Evolutionary conservation across 92 coral and sea anemone species (phyloP).

Genomic region (Palythoa heliodiscus): DNA sequence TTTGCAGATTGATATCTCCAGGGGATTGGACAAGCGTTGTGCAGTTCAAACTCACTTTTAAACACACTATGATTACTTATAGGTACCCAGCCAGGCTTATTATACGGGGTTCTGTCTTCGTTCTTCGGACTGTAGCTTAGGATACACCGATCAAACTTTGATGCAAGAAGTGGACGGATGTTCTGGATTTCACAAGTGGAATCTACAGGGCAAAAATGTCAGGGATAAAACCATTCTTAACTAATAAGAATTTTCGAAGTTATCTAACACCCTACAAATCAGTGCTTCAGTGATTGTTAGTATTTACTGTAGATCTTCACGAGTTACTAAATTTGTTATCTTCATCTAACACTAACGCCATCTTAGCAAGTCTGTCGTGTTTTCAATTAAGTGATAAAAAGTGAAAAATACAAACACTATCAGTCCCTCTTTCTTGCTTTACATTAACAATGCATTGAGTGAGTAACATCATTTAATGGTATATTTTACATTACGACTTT

Average conservation of each 20-base stretch:
- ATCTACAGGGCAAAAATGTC: constrained; percentile 36
- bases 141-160: constrained; percentile 68
- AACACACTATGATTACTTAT: constrained; percentile 60
- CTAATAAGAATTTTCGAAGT: background rate
- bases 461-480: too few species aligned
- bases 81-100: constrained; percentile 80
- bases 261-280: too few species aligned
- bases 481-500: too few species aligned
- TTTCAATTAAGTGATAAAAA: too few species aligned
- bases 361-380: too few species aligned
- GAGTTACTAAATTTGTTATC: too few species aligned
- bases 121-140: constrained; percentile 54
- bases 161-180: constrained; percentile 57
- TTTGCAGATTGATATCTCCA: constrained; percentile 73
- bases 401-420: too few species aligned
- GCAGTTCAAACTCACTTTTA: constrained; percentile 59
- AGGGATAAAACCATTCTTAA: background rate
- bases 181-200: constrained; percentile 49
- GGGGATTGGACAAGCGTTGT: constrained; percentile 74
- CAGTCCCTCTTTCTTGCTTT: too few species aligned
- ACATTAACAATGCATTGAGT: too few species aligned
- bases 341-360: too few species aligned
- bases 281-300: too few species aligned
- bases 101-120: constrained; percentile 66
- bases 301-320: too few species aligned